phyloP scores from a whole-genome alignment of 2,888 invertebrate genomes.

The Lypha dubia region DNA sequence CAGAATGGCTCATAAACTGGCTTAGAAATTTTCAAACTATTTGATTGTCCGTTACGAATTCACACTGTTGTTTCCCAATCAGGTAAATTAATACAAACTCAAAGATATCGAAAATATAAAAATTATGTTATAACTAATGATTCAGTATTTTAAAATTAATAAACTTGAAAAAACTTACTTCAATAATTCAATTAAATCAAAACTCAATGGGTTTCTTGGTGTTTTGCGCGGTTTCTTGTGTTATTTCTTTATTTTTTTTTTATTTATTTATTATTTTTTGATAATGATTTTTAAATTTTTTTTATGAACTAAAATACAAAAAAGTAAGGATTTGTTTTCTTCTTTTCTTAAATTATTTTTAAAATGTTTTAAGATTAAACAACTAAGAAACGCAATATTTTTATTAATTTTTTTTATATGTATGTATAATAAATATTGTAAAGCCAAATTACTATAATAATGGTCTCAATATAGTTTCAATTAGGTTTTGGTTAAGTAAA shows the following conservation, averaged over 20 bases:
- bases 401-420: not conserved
- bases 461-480: conserved; percentile 67
- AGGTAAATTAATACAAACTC: not conserved
- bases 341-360: conserved; percentile 18
- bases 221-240: conserved; percentile 64
- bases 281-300: conserved; percentile 43
- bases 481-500: conserved; percentile 20
- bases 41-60: too few relatives aligned
- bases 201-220: conserved; percentile 47
- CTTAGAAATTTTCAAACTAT: too few relatives aligned
- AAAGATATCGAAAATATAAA: too few relatives aligned
- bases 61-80: not conserved
- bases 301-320: conserved; percentile 71
- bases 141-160: too few relatives aligned
- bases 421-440: conserved; percentile 38
- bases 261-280: conserved; percentile 43
- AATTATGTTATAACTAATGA: too few relatives aligned
- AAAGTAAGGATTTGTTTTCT: conserved; percentile 56
- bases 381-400: conserved; percentile 60
- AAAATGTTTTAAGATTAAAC: conserved; percentile 45
- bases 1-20: not conserved
- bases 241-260: conserved; percentile 53
- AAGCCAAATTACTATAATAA: conserved; percentile 63
- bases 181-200: too few relatives aligned
- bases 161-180: not conserved